phyloP scores from a whole-genome alignment of 1,140 invertebrate species.

The Ostrea edulis region DNA sequence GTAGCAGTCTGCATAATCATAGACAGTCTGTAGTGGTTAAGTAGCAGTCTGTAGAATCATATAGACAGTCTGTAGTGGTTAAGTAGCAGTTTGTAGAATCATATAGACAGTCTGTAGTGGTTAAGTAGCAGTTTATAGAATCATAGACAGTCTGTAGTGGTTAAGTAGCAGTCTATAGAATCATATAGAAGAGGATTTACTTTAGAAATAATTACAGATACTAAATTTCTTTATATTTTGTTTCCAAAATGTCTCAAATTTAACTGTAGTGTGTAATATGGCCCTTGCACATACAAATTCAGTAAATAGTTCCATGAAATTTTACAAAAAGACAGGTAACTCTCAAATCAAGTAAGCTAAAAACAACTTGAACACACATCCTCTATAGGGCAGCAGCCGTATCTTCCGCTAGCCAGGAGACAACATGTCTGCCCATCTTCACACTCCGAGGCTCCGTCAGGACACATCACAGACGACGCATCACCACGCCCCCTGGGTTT shows the following conservation, averaged over 20 bases:
- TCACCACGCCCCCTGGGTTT: neutral
- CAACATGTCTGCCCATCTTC: conserved; percentile 79
- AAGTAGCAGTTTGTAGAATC: neutral
- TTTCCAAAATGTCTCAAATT: too few species aligned
- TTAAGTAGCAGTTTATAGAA: neutral
- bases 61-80: too few species aligned
- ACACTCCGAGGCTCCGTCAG: conserved; percentile 72
- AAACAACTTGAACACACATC: conserved; percentile 56
- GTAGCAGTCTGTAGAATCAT: neutral
- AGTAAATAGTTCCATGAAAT: too few species aligned
- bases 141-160: conserved; percentile 58
- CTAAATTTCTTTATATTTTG: too few species aligned
- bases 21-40: too few species aligned
- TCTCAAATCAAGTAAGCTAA: too few species aligned
- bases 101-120: too few species aligned
- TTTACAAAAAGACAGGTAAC: too few species aligned
- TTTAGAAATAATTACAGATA: too few species aligned
- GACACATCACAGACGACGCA: conserved; percentile 59
- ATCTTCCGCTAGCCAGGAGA: conserved; percentile 69
- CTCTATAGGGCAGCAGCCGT: conserved; percentile 78
- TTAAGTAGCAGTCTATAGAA: neutral
- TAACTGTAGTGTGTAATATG: too few species aligned
- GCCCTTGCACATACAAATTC: too few species aligned
- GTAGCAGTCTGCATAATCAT: neutral
- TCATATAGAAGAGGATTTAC: too few species aligned